These are phyloP conservation scores for Chaenogobius annularis DNA, from an alignment of 2,113 vertebrate species.

Conservation along the genomic window DNA sequence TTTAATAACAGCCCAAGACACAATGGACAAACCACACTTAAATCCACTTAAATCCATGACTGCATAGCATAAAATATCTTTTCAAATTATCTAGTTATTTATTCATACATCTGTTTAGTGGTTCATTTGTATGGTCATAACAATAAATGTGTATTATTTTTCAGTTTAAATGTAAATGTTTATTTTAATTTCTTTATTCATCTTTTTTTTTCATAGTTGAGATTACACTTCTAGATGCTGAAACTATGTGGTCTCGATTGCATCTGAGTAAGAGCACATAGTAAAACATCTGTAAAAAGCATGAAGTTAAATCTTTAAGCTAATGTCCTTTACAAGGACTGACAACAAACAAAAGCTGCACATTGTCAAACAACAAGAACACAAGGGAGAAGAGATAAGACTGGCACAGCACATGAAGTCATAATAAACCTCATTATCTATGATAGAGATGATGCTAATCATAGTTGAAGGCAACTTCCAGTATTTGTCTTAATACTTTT, in stretches of 20 bases:
- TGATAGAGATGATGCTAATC: slow-evolving; percentile 29
- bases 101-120: not conserved
- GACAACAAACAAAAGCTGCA: slow-evolving; percentile 40
- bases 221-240: no score
- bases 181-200: not conserved
- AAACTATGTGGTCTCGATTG: slow-evolving; percentile 11
- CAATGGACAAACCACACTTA: not conserved
- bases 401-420: not conserved
- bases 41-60: not conserved
- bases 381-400: slow-evolving; percentile 23
- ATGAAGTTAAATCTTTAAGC: slow-evolving; percentile 33
- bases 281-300: slow-evolving; percentile 43
- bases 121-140: not conserved
- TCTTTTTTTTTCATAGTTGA: no score
- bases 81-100: not conserved
- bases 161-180: not conserved
- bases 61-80: not conserved
- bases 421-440: slow-evolving; percentile 31
- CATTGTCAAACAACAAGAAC: slow-evolving; percentile 29
- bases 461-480: not conserved
- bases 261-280: slow-evolving; percentile 38
- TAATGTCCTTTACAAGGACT: slow-evolving; percentile 35
- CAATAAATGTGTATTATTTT: not conserved
- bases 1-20: slow-evolving; percentile 10
- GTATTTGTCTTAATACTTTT: not conserved